Evolutionary conservation across 2,888 invertebrate genomes (phyloP).

Genomic region (Trachelus troglodyta): DNA sequence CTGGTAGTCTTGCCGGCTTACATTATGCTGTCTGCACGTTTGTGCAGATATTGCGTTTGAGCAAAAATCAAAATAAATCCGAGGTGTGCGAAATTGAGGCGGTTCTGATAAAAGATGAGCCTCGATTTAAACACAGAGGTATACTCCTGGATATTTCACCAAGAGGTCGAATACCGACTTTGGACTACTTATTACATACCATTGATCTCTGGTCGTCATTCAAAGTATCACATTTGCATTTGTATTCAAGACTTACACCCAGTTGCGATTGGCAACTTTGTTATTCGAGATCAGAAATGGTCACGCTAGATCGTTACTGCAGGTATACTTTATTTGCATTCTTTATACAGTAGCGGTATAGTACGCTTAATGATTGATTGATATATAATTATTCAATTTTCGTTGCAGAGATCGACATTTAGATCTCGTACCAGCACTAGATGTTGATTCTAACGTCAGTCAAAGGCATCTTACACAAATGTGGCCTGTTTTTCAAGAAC

Average conservation of each 20-base stretch:
- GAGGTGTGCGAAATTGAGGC: conserved; percentile 61
- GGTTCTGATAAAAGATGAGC: conserved; percentile 71
- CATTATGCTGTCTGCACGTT: conserved; percentile 72
- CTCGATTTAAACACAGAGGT: conserved; percentile 70
- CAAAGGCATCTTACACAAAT: conserved; percentile 68
- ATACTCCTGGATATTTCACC: conserved; percentile 71
- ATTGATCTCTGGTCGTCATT: conserved; percentile 69
- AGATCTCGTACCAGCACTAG: conserved; percentile 69
- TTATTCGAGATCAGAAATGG: conserved; percentile 68
- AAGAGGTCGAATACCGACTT: conserved; percentile 69
- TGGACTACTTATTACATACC: conserved; percentile 68
- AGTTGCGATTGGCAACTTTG: conserved; percentile 67
- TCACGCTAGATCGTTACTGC: conserved; percentile 71
- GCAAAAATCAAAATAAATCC: conserved; percentile 53
- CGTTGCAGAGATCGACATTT: conserved; percentile 66
- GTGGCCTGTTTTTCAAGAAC: conserved; percentile 69
- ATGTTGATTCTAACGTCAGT: conserved; percentile 68
- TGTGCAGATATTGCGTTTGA: conserved; percentile 69
- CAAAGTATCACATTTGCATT: conserved; percentile 70
- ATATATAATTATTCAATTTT: neutral
- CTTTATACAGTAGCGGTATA: neutral
- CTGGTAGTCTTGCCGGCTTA: conserved; percentile 69
- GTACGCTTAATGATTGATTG: neutral
- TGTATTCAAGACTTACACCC: conserved; percentile 66
- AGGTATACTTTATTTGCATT: conserved; percentile 40